These are phyloP conservation scores for Sebastes nivosus DNA, from an alignment of 2,797 vertebrate genomes.

Conservation along the genomic window DNA sequence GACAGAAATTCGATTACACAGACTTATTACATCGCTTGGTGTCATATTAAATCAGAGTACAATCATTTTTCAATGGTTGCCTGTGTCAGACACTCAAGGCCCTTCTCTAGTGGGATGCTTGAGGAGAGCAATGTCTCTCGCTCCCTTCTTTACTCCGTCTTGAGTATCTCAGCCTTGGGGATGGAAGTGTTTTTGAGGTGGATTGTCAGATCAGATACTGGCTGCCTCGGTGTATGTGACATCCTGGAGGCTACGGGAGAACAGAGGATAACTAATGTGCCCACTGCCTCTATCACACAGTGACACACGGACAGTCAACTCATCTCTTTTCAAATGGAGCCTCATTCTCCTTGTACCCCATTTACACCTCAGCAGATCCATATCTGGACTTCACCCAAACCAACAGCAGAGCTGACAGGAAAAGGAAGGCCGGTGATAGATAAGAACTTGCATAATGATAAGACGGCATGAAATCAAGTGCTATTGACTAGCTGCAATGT, in stretches of 20 bases:
- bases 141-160: constrained; percentile 57
- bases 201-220: constrained; percentile 77
- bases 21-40: constrained; percentile 37
- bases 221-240: constrained; percentile 69
- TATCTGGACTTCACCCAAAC: constrained; percentile 72
- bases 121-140: constrained; percentile 38
- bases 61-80: constrained; percentile 44
- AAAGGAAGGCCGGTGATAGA: constrained; percentile 49
- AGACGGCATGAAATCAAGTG: constrained; percentile 62
- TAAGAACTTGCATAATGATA: constrained; percentile 64
- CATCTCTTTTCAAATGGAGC: constrained; percentile 60
- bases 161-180: constrained; percentile 61
- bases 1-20: constrained; percentile 33
- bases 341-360: constrained; percentile 54
- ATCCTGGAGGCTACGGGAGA: constrained; percentile 63
- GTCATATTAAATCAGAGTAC: constrained; percentile 56
- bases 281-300: constrained; percentile 53
- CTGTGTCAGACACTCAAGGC: constrained; percentile 50
- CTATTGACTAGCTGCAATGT: constrained; percentile 62
- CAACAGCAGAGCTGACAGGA: constrained; percentile 44
- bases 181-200: constrained; percentile 72
- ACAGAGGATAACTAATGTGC: constrained; percentile 69
- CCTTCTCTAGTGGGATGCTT: constrained; percentile 38
- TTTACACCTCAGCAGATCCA: constrained; percentile 75
- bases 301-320: constrained; percentile 55